Percentiles rank a stretch among this genome's conserved stretches.
phyloP scores from a whole-genome alignment of 2,888 invertebrate genomes.

The Pantelozetes paolii region DNA sequence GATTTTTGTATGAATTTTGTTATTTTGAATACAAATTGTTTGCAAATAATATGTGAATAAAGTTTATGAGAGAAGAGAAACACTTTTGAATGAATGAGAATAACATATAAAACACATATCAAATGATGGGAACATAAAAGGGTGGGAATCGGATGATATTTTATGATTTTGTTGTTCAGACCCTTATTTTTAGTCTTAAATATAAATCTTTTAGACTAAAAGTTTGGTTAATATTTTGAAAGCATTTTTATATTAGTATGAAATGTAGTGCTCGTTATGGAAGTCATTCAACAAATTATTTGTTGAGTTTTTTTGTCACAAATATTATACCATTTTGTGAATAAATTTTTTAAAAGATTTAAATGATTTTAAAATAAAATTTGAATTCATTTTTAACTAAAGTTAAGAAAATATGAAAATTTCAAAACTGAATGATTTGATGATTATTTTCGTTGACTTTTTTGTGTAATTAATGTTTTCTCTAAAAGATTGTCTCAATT shows the following conservation, averaged over 20 bases:
- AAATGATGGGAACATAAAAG: conserved; percentile 35
- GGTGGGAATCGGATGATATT: conserved; percentile 29
- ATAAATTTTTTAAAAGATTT: too few species aligned
- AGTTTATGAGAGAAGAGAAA: not conserved
- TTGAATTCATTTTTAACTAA: too few species aligned
- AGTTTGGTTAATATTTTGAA: not conserved
- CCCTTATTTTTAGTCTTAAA: not conserved
- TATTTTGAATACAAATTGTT: not conserved
- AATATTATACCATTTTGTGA: conserved; percentile 18
- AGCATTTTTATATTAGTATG: conserved; percentile 29
- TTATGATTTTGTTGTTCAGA: not conserved
- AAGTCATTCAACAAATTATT: not conserved
- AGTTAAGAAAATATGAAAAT: too few species aligned
- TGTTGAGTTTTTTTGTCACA: not conserved
- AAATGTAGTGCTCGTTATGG: conserved; percentile 32
- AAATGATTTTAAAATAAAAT: too few species aligned
- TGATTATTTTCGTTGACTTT: not conserved
- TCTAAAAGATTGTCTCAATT: not conserved
- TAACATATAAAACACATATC: conserved; percentile 25
- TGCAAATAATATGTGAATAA: conserved; percentile 2
- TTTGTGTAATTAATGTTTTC: not conserved
- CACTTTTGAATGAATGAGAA: conserved; percentile 8
- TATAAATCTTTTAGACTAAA: not conserved
- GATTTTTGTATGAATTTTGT: not conserved
- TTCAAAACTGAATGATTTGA: too few species aligned